phyloP scores from a whole-genome alignment of 2,797 vertebrate species.

The Dryobates pubescens region DNA sequence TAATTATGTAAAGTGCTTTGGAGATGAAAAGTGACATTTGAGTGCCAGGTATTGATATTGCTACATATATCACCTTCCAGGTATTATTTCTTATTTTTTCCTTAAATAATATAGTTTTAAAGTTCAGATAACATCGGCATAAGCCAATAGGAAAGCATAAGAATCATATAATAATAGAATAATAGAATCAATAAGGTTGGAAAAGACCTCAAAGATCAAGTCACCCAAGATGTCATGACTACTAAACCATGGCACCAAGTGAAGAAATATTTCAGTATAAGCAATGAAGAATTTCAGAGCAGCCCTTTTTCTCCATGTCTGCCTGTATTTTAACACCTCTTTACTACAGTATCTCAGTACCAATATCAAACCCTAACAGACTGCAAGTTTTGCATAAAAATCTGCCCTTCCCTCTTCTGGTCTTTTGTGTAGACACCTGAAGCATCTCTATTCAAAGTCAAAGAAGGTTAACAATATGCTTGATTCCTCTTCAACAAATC shows the following conservation, averaged over 20 bases:
- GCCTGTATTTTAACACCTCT: neutral
- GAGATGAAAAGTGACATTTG: slow-evolving; percentile 46
- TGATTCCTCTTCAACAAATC: neutral
- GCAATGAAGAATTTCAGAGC: neutral
- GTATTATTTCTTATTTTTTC: slow-evolving; percentile 11
- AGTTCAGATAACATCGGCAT: neutral
- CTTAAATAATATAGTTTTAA: neutral
- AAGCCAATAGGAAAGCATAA: neutral
- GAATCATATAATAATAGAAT: neutral
- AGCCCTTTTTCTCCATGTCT: neutral
- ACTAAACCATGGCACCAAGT: no score
- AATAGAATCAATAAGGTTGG: no score
- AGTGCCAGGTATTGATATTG: slow-evolving; percentile 47
- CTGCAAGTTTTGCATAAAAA: neutral
- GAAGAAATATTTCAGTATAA: neutral
- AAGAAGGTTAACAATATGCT: neutral
- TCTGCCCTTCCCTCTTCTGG: neutral
- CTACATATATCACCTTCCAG: slow-evolving; percentile 34
- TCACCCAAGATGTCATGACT: no score
- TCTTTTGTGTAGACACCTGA: neutral
- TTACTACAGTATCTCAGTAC: neutral
- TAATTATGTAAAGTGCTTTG: slow-evolving; percentile 50
- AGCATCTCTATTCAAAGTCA: neutral
- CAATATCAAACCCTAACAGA: neutral
- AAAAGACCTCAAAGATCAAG: no score